Base-by-base conservation (phyloP, 2,797 vertebrate genomes). In the Ptychobarbus kaznakovi region DNA sequence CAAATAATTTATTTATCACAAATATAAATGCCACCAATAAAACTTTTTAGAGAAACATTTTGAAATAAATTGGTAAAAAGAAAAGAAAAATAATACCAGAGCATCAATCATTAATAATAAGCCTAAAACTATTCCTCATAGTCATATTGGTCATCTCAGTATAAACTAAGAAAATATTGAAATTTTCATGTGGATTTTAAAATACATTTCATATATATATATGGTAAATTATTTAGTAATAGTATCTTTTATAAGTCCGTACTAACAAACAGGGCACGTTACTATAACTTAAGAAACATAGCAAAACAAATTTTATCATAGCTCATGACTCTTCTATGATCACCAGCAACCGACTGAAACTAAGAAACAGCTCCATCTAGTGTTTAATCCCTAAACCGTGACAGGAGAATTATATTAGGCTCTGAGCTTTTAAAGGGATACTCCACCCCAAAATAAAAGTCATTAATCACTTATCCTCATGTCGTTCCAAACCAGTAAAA, bases 341-440 rank as follows among this genome's bases (percentile, higher is more conserved):
- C 2, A 18, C 7, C 56, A 70, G 22, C 22, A 72, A 82, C 4
- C 15, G 56, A 49, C 42, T 83, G 40, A 82, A 32, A 12, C 16
- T 9, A 56, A n/a, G 15, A 78, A 3, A n/a, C 49, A 74, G 68
- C 32, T 32, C 35, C 75, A 20, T 35, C 68, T 80, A 44, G 68
- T 68, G 75, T 40, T 73, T 82, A 49, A 80, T 35, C 49, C 42
- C 86, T 86, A 28, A 72, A 2, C n/a, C 3, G 3, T 51, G 28
- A 75, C 13, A 38, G 49, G 18, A 61, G 0, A 65, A 18, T 35
- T 22, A 9, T 72, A 44, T 58, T 58, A 46, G n/a, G 4, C 2
- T 70, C 11, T 72, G 6, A 6, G 38, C 1, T 40, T 70, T 44
- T 53, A 32, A 32, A 32, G 32, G 32, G 32, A 32, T 32, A 32